Base-by-base conservation (phyloP, 1,140 invertebrate species). In the Macrosteles quadrilineatus region DNA sequence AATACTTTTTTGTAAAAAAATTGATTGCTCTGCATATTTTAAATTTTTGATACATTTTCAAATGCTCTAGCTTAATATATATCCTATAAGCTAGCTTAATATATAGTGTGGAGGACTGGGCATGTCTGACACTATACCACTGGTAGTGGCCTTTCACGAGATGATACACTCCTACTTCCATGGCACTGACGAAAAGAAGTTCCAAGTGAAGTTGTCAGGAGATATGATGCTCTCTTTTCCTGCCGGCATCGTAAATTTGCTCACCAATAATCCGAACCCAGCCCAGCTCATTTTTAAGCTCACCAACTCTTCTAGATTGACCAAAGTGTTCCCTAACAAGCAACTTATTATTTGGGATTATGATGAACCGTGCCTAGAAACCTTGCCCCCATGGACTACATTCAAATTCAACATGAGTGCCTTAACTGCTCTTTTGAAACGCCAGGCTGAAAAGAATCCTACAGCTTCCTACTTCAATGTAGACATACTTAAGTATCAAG, bases 151-250 rank as follows among this genome's bases (percentile, higher is more conserved):
- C 68, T 98, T 98, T 81, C 96, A 98, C 80, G 96, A 98, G 83
- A 96, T 96, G 67, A 91, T 98, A 75, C 95, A 97, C 82, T 94
- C 95, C 3, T 96, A 94, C 79, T 98, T 98, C 78, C 86, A 87
- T 77, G 90, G 89, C 67, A 85, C 87, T 55, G 88, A 91, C 80
- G 88, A 90, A 77, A 82, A 84, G 29, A 87, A 86, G 87, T 90
- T 95, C 81, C 93, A 96, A 83, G 94, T 98, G 0, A 95, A 95
- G 80, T 90, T 97, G 80, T 94, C 91, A 55, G 97, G 96, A 64
- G 95, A 97, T 82, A 94, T 98, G 90, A 97, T 98, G 93, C 83
- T 98, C 68, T 98, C 95, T 30, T 98, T 98, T 81, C 96, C 97
- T 55, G 95, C 96, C 62, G 96, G 96, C 23, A 97, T 98, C 75